A percentile compares a stretch with the other conserved stretches of the same genome.
Conservation (phyloP, 2,888 invertebrate species). For the Noctua comes region DNA sequence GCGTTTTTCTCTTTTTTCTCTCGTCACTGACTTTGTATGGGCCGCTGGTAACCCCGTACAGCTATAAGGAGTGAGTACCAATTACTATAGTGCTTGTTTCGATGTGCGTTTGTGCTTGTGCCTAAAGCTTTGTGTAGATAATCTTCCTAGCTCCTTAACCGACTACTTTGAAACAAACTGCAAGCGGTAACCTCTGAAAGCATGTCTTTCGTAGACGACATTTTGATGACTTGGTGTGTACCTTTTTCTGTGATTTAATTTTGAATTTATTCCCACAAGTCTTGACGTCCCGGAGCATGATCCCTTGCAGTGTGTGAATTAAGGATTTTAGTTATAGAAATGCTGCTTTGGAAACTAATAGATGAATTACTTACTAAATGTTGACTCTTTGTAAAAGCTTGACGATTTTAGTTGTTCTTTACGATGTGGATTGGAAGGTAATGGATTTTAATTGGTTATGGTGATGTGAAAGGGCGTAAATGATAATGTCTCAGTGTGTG, state of each 20-base stretch:
- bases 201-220: conserved; percentile 80
- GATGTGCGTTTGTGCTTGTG: conserved; percentile 90
- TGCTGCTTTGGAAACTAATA: conserved; percentile 86
- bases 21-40: conserved; percentile 93
- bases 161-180: conserved; percentile 84
- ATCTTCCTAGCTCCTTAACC: conserved; percentile 85
- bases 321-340: conserved; percentile 81
- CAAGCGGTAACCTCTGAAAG: conserved; percentile 84
- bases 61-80: conserved; percentile 93
- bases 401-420: conserved; percentile 88
- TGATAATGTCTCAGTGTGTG: conserved; percentile 90
- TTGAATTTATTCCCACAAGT: conserved; percentile 77
- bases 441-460: conserved; percentile 89
- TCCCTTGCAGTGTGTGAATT: conserved; percentile 88
- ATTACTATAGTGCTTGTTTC: conserved; percentile 91
- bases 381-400: conserved; percentile 89
- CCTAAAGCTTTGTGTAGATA: conserved; percentile 86
- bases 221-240: conserved; percentile 80
- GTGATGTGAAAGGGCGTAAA: conserved; percentile 88
- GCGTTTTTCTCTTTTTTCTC: conserved; percentile 91
- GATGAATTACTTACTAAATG: conserved; percentile 85
- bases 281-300: conserved; percentile 82
- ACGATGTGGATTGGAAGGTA: conserved; percentile 90
- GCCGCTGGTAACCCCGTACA: conserved; percentile 92
- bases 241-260: conserved; percentile 70